These are phyloP conservation scores for Lithophane leautieri DNA, from an alignment of 2,888 invertebrate genomes.

Conservation along the genomic window DNA sequence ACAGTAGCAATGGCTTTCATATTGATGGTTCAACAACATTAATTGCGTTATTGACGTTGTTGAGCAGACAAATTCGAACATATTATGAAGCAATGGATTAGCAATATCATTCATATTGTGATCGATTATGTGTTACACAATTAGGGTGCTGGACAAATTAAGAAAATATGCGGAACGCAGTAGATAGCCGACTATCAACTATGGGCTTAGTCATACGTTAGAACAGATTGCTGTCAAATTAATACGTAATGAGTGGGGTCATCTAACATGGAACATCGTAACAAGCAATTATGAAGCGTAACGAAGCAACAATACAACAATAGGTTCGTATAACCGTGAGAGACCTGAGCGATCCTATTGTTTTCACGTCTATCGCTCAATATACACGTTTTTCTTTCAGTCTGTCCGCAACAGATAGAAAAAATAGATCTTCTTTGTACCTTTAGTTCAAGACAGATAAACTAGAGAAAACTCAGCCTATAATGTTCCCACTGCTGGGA, in stretches of 20 bases:
- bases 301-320: slow-evolving; percentile 43
- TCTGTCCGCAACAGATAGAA: not conserved
- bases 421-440: slow-evolving; percentile 13
- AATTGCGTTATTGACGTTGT: too few species aligned
- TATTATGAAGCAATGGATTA: too few species aligned
- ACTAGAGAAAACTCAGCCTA: not conserved
- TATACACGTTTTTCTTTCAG: slow-evolving; percentile 25
- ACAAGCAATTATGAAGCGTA: slow-evolving; percentile 53
- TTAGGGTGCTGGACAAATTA: not conserved
- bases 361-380: slow-evolving; percentile 33
- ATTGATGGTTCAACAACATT: too few species aligned
- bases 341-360: slow-evolving; percentile 31
- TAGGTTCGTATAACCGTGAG: slow-evolving; percentile 35
- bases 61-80: too few species aligned
- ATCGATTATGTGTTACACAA: too few species aligned
- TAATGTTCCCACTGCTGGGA: too few species aligned
- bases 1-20: too few species aligned
- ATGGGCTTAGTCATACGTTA: slow-evolving; percentile 22
- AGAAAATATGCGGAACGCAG: not conserved
- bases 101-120: too few species aligned
- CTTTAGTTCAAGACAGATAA: slow-evolving; percentile 28
- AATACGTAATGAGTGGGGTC: slow-evolving; percentile 23
- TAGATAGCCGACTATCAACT: not conserved
- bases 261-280: slow-evolving; percentile 26
- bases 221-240: slow-evolving; percentile 12